Percentiles rank a stretch among this genome's conserved stretches.
Evolutionary conservation across 2,888 invertebrate species (phyloP).

Genomic region (Nomada fucata): DNA sequence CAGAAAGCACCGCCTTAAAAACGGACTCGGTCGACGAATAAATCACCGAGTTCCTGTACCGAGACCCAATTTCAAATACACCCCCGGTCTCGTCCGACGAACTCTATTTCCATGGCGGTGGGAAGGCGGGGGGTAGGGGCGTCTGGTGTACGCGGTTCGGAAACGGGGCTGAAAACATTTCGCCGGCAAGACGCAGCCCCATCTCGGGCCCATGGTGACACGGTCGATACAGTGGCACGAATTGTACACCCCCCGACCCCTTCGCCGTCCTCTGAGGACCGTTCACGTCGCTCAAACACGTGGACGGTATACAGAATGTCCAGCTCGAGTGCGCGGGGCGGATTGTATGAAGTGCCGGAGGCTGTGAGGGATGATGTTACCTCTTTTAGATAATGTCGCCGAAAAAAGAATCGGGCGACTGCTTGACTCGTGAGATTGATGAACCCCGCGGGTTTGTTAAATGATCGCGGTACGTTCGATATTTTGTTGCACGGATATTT

Average conservation of each 20-base stretch:
- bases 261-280: neutral
- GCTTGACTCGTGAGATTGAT: neutral
- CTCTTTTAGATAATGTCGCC: neutral
- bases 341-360: neutral
- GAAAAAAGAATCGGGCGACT: neutral
- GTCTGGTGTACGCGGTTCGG: slow-evolving; percentile 26
- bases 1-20: neutral
- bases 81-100: slow-evolving; percentile 22
- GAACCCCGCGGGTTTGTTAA: too few species aligned
- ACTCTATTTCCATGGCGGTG: slow-evolving; percentile 15
- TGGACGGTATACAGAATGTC: slow-evolving; percentile 15
- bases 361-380: slow-evolving; percentile 9
- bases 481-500: too few species aligned
- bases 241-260: neutral
- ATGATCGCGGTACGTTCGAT: too few species aligned
- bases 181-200: slow-evolving; percentile 25
- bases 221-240: slow-evolving; percentile 43
- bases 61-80: slow-evolving; percentile 38
- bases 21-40: slow-evolving; percentile 21
- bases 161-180: slow-evolving; percentile 43
- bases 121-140: neutral
- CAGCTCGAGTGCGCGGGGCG: neutral
- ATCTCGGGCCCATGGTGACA: slow-evolving; percentile 36
- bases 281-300: slow-evolving; percentile 22
- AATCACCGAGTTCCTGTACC: slow-evolving; percentile 33